phyloP scores from a whole-genome alignment of 2,888 invertebrate genomes.

The Cremastobaeus sp. region DNA sequence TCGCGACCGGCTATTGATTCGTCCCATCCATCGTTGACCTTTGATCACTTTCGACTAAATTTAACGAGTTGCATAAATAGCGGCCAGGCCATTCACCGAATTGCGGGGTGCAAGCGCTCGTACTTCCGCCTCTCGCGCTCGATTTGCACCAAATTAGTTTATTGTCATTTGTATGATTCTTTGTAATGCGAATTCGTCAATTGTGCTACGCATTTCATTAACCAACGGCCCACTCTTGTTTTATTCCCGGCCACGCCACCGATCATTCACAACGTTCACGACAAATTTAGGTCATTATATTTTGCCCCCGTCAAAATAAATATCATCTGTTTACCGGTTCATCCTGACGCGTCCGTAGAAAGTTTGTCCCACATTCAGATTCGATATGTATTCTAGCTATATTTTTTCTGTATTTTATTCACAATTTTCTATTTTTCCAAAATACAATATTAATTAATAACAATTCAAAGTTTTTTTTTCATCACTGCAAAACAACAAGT shows the following conservation, averaged over 20 bases:
- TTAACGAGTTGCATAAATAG: conserved; percentile 71
- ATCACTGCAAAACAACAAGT: too few relatives aligned
- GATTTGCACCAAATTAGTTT: conserved; percentile 63
- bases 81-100: conserved; percentile 68
- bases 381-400: too few relatives aligned
- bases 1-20: conserved; percentile 64
- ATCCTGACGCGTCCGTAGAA: too few relatives aligned
- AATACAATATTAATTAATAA: too few relatives aligned
- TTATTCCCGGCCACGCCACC: conserved; percentile 8
- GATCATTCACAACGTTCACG: conserved; percentile 28
- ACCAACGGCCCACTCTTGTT: conserved; percentile 14
- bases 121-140: conserved; percentile 63
- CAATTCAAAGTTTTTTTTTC: not conserved
- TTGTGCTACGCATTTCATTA: conserved; percentile 48
- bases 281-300: conserved; percentile 43
- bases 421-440: too few relatives aligned
- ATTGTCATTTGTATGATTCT: conserved; percentile 55
- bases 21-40: conserved; percentile 63
- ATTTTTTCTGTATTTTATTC: too few relatives aligned
- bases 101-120: conserved; percentile 62
- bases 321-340: conserved; percentile 11
- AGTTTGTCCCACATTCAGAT: conserved; percentile 6
- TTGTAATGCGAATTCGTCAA: conserved; percentile 54
- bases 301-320: conserved; percentile 32
- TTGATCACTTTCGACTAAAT: conserved; percentile 71